phyloP scores from a whole-genome alignment of 37 sponge, comb jelly and placozoan genomes.

The Bolinopsis microptera region DNA sequence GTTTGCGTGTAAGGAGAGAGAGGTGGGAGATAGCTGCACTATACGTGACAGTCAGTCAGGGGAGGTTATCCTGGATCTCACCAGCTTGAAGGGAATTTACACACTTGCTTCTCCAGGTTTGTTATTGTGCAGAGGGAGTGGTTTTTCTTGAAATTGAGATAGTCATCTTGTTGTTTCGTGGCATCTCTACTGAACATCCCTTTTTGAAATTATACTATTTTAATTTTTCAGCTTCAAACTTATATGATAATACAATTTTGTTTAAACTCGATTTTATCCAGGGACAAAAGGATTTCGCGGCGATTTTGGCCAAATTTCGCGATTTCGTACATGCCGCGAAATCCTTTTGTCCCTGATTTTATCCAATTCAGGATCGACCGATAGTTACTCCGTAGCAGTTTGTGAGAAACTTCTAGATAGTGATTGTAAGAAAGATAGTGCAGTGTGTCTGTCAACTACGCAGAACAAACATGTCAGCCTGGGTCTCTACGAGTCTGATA shows the following conservation, averaged over 20 bases:
- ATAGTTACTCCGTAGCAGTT: neutral
- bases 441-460: slow-evolving; percentile 30
- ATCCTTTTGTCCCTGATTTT: no score
- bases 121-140: no score
- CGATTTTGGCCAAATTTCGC: no score
- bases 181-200: no score
- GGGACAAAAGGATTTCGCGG: no score
- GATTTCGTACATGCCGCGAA: no score
- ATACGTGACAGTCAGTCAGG: neutral
- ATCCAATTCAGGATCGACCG: neutral
- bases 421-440: neutral
- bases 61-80: slow-evolving; percentile 36
- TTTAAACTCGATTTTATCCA: no score
- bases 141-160: no score
- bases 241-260: no score
- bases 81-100: neutral
- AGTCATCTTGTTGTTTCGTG: no score
- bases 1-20: slow-evolving; percentile 28
- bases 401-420: neutral
- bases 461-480: neutral
- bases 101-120: neutral
- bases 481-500: neutral
- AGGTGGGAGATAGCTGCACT: neutral
- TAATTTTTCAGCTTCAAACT: no score
- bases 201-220: no score